Percentiles rank a stretch among this genome's conserved stretches.
These are phyloP conservation scores for Cynaeus angustus DNA, from an alignment of 2,888 invertebrate genomes.

Conservation along the genomic window DNA sequence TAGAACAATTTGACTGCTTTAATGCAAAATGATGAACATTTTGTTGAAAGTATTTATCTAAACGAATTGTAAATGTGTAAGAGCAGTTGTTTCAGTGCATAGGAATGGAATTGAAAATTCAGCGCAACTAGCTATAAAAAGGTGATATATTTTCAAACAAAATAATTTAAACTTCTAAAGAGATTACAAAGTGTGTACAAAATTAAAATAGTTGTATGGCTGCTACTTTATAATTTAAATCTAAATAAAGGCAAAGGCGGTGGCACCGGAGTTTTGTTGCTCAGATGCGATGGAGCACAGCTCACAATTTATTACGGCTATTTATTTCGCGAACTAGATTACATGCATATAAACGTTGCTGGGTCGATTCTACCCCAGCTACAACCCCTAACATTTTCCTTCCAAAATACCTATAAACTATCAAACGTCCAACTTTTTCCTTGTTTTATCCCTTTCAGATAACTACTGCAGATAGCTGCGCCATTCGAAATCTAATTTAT, in stretches of 20 bases:
- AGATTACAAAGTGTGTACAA: slow-evolving; percentile 8
- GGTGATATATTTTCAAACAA: not conserved
- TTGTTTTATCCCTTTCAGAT: slow-evolving; percentile 13
- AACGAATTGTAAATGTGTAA: no score
- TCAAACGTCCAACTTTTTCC: slow-evolving; percentile 30
- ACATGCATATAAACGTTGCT: slow-evolving; percentile 72
- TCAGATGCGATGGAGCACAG: slow-evolving; percentile 59
- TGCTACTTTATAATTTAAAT: slow-evolving; percentile 35
- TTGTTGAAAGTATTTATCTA: no score
- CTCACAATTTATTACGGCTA: slow-evolving; percentile 85
- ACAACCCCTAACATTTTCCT: slow-evolving; percentile 37
- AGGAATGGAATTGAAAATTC: no score
- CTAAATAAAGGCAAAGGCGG: slow-evolving; percentile 35
- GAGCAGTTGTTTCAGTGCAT: no score
- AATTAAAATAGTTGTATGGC: slow-evolving; percentile 2
- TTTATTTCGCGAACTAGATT: slow-evolving; percentile 74
- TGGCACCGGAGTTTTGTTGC: slow-evolving; percentile 46
- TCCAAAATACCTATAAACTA: slow-evolving; percentile 51
- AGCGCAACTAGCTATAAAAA: no score
- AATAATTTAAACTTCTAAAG: not conserved
- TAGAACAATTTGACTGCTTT: not conserved
- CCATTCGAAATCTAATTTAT: slow-evolving; percentile 14
- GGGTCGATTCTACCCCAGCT: slow-evolving; percentile 55
- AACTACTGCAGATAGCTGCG: slow-evolving; percentile 8
- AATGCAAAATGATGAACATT: no score